Base-by-base conservation (phyloP, 2,888 invertebrate species). In the Apamea crenata region DNA sequence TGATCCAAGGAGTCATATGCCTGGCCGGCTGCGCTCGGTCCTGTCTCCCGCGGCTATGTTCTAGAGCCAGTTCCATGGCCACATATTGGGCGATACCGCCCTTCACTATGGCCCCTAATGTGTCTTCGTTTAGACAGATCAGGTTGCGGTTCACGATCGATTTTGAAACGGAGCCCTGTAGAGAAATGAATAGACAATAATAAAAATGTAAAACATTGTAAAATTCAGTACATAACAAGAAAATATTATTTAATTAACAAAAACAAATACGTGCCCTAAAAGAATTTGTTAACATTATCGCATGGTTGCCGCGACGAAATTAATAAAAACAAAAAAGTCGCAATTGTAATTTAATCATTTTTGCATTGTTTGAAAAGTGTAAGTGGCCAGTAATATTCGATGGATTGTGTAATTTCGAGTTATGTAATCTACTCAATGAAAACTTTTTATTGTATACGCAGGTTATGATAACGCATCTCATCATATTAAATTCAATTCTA, bases 71-170 rank as follows among this genome's bases (percentile, higher is more conserved):
- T 97, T 99, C 99, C 93, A 99, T 96, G 1, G 99, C 99, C 75
- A 99, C 97, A 94, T 98, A 99, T 94, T 99, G 99, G 0, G 99
- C 99, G 69, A 99, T 98, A 44, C 99, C 99, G 66, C 99, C 99
- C 96, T 99, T 99, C 76, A 99, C 97, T 73, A 99, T 98, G 1
- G 99, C 99, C 1, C 99, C 99, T 47, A 99, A 96, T 0, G 99
- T 99, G 94, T 99, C 99, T 94, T 99, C 99, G 94, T 99, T 99
- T 81, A 99, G 96, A 79, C 99, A 98, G 80, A 97, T 96, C 50
- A 96, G 90, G 88, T 96, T 96, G 44, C 96, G 92, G 97, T 98
- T 94, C 96, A 96, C 96, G 68, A 97, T 95, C 0, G 96, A 96
- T 77, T 96, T 96, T n/a, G 96, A 96, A 0, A 96, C 96, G 0